Conservation (phyloP, 2,797 vertebrate genomes). For the Caiman crocodilus region DNA sequence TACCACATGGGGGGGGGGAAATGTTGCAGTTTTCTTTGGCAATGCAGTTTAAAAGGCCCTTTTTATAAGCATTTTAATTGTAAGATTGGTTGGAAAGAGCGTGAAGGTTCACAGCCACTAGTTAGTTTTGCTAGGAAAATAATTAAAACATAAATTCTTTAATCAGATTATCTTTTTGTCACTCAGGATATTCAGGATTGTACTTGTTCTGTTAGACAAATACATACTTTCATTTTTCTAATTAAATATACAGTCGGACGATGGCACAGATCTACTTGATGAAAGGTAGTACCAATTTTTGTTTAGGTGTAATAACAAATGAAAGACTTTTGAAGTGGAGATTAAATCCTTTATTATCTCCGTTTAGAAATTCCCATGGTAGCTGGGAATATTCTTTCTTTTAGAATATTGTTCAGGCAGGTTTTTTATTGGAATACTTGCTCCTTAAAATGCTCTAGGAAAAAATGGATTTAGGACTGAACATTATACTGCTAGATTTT, state of each 20-base stretch:
- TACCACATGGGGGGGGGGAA: background rate
- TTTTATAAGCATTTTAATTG: background rate
- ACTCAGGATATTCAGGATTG: background rate
- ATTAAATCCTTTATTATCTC: background rate
- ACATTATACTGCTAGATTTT: background rate
- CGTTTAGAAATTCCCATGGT: background rate
- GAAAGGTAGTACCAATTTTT: background rate
- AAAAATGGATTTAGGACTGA: background rate
- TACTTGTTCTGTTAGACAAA: background rate
- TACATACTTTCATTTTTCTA: background rate
- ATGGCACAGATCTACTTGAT: background rate
- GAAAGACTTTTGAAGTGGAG: background rate
- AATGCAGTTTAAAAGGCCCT: background rate
- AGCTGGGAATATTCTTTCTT: background rate
- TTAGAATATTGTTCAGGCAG: background rate
- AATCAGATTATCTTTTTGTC: background rate
- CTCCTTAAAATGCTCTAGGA: background rate
- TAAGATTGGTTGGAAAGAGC: background rate
- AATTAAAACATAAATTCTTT: background rate
- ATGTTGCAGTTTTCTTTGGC: background rate
- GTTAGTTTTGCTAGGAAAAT: background rate
- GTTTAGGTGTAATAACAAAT: background rate
- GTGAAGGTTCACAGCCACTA: background rate
- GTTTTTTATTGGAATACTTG: background rate
- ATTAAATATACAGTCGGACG: background rate